These are phyloP conservation scores for Drosophila seguyi DNA, from an alignment of 1,140 invertebrate genomes.

Conservation along the genomic window DNA sequence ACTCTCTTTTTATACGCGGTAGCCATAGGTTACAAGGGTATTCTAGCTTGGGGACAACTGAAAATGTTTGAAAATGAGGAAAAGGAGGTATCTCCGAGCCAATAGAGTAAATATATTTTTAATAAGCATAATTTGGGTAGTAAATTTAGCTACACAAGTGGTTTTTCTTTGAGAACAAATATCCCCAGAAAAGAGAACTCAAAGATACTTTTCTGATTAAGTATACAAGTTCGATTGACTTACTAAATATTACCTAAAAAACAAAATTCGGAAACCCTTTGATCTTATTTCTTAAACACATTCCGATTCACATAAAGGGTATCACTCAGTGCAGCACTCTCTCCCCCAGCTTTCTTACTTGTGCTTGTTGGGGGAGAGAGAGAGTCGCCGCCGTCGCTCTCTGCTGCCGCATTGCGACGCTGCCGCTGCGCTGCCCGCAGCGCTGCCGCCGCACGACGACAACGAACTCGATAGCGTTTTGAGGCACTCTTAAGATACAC, in stretches of 20 bases:
- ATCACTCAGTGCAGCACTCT: neutral
- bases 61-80: neutral
- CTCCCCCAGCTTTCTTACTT: slow-evolving; percentile 1
- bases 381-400: slow-evolving; percentile 28
- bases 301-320: neutral
- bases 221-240: accelerated
- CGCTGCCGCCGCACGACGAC: slow-evolving; percentile 65
- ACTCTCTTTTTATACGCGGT: slow-evolving; percentile 13
- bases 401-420: slow-evolving; percentile 70
- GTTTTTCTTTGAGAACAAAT: neutral
- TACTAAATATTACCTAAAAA: neutral
- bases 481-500: slow-evolving; percentile 85
- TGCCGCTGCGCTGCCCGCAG: slow-evolving; percentile 49
- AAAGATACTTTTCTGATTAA: neutral
- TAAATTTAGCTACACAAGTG: too few species aligned
- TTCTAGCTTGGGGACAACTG: too few species aligned
- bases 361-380: neutral
- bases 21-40: neutral
- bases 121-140: too few species aligned
- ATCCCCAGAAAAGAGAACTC: too few species aligned
- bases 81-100: neutral
- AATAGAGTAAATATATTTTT: too few species aligned
- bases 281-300: accelerated
- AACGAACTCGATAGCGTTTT: slow-evolving; percentile 85
- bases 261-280: too few species aligned